Evolutionary conservation across 2,113 vertebrate genomes (phyloP).

Genomic region (Pitta sordida): DNA sequence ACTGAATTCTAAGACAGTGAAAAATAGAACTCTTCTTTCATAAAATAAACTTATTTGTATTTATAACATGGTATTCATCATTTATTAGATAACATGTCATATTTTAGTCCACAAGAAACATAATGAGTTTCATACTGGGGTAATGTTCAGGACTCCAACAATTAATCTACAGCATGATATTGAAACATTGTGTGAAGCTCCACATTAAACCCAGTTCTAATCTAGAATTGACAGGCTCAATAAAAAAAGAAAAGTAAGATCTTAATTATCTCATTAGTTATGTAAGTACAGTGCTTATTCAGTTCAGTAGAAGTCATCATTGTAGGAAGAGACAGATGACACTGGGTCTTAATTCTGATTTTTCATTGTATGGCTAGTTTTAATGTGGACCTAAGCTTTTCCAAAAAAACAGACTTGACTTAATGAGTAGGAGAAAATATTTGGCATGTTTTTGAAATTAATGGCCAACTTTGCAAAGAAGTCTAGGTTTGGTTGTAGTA

Average conservation of each 20-base stretch:
- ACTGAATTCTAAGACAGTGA: background rate
- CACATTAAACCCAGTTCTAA: constrained; percentile 30
- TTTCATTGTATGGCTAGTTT: background rate
- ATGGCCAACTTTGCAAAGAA: background rate
- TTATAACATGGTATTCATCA: background rate
- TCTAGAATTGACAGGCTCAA: constrained; percentile 31
- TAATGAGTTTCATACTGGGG: background rate
- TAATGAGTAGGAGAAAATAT: background rate
- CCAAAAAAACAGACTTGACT: background rate
- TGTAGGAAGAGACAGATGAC: background rate
- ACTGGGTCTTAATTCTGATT: background rate
- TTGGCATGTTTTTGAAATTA: background rate
- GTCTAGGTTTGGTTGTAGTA: background rate
- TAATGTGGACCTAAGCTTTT: background rate
- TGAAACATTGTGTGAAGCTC: background rate
- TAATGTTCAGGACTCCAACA: background rate
- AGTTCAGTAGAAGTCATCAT: background rate
- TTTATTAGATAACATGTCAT: constrained; percentile 7
- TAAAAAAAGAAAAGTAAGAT: background rate
- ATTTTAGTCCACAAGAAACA: constrained; percentile 5
- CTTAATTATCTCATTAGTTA: background rate
- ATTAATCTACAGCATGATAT: background rate
- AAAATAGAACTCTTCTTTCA: background rate
- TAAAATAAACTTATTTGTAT: background rate
- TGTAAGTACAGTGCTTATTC: background rate